Conservation (phyloP, 2,888 invertebrate genomes). For the Neria commutata region DNA sequence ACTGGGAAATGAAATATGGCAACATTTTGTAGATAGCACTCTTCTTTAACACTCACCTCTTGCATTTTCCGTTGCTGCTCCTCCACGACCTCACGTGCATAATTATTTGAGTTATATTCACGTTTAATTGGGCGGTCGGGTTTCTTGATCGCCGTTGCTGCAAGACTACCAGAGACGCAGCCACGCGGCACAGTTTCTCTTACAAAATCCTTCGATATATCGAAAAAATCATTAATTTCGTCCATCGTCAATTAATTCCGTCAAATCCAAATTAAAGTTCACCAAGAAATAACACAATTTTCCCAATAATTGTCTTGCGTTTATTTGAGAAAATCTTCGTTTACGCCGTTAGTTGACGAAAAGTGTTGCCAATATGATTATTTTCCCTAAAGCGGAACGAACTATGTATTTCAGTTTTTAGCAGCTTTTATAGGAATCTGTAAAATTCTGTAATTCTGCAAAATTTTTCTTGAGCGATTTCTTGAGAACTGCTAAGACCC, state of each 20-base stretch:
- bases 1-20: background rate
- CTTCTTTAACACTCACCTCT: constrained; percentile 36
- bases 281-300: too few relatives aligned
- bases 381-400: too few relatives aligned
- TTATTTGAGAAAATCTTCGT: too few relatives aligned
- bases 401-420: too few relatives aligned
- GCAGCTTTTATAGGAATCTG: too few relatives aligned
- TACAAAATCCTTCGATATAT: constrained; percentile 55
- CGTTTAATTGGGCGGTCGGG: constrained; percentile 41
- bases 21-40: background rate
- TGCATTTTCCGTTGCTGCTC: constrained; percentile 46
- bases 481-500: too few relatives aligned
- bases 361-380: too few relatives aligned
- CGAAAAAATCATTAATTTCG: constrained; percentile 55
- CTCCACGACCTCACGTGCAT: constrained; percentile 40
- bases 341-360: too few relatives aligned
- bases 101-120: constrained; percentile 45
- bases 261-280: too few relatives aligned
- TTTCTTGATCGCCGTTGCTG: constrained; percentile 22
- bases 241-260: constrained; percentile 54
- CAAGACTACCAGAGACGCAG: constrained; percentile 36
- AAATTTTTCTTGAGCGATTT: too few relatives aligned
- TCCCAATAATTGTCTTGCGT: too few relatives aligned
- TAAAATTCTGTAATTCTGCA: too few relatives aligned
- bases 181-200: constrained; percentile 40